Base-by-base conservation (phyloP, 2,888 invertebrate genomes). In the Macrophya alboannulata region DNA sequence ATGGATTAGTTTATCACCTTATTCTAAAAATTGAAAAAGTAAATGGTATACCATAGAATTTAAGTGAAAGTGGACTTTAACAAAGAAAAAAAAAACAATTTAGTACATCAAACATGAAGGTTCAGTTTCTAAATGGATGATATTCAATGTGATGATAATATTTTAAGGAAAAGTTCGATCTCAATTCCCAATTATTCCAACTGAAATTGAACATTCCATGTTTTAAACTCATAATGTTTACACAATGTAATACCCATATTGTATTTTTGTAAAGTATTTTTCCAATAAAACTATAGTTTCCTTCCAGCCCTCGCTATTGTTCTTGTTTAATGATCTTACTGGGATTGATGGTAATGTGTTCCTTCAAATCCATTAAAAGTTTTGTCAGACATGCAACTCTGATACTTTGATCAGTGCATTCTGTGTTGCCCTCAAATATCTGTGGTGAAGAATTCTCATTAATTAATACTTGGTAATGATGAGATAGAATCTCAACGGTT, bases 331-430 rank as follows among this genome's bases (percentile, higher is more conserved):
- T 37, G 31, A 37, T 3, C 4, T 2, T 0, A 25, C 10, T 68
- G 68, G 15, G 4, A 68, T 37, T 37, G 68, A 68, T 17, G 5
- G 15, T 31, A 37, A 72, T 43, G 72, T 55, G 37, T 40, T 21
- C 43, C 43, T 40, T 62, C n/a, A 81, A 25, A 62, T 81, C 62
- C 8, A 62, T 21, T 37, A 83, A n/a, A 51, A 83, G 65, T 83
- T 51, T 71, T 2, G 68, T 43, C 48, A 83, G 37, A 48, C 83
- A 83, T 3, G 83, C 45, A 25, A 83, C 21, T 48, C 51, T 65
- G 12, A 48, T 68, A 45, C 48, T 68, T 15, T 65, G 65, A 83
- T 83, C 68, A 15, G 68, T 68, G 48, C 83, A 83, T 25, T 83
- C 68, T 17, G 17, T 48, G 37, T 12, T 17, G 9, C 40, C 68